Conservation (phyloP, 1,140 invertebrate species). For the Zaprionus africanus region DNA sequence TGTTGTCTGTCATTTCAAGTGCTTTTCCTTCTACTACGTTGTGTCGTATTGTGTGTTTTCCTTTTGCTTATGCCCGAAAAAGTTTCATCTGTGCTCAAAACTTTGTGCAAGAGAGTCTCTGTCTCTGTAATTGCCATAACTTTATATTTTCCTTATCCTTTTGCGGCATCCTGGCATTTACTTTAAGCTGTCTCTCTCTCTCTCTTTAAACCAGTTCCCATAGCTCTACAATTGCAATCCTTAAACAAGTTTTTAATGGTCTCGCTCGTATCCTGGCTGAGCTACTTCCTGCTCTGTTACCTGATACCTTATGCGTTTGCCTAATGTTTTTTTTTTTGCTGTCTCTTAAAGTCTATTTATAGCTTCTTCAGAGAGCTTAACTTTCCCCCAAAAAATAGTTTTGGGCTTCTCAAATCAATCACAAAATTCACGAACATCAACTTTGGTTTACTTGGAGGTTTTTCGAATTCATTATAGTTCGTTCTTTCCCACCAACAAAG, state of each 20-base stretch:
- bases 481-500: constrained; percentile 51
- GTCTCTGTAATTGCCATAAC: background rate
- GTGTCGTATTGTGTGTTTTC: background rate
- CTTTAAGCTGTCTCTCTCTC: background rate
- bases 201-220: background rate
- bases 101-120: background rate
- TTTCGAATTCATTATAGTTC: constrained; percentile 53
- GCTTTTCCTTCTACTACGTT: background rate
- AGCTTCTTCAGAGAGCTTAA: background rate
- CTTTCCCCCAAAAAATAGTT: background rate
- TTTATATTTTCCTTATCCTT: constrained; percentile 12
- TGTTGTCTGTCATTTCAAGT: constrained; percentile 7
- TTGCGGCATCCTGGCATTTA: background rate
- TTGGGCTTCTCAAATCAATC: constrained; percentile 2
- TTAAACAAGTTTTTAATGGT: constrained; percentile 5
- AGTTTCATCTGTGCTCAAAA: background rate
- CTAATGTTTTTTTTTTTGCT: background rate
- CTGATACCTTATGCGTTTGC: background rate
- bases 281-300: constrained; percentile 5
- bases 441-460: background rate
- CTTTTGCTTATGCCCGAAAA: background rate
- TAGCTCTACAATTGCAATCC: background rate
- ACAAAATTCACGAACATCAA: background rate
- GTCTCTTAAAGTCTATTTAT: background rate
- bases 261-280: background rate